Conservation (phyloP, 2,797 vertebrate species). For the Tarsius wallacei region DNA sequence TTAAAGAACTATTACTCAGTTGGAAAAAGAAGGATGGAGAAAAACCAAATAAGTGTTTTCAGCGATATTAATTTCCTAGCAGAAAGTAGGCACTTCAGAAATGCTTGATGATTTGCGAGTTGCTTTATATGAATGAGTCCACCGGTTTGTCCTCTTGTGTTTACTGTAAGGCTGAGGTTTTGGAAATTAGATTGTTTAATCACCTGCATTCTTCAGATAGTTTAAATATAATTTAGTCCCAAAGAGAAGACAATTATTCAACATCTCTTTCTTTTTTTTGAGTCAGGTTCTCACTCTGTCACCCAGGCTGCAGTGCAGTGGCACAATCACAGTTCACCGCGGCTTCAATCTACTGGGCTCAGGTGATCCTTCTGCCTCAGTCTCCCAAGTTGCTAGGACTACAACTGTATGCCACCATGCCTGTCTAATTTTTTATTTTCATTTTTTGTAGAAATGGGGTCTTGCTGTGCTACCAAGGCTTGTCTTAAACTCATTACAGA, state of each 20-base stretch:
- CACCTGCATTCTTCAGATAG: background rate
- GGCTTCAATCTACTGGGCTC: too few species aligned
- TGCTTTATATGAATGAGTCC: background rate
- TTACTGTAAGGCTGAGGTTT: background rate
- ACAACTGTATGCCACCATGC: too few species aligned
- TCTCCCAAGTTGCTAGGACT: too few species aligned
- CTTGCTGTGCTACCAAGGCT: too few species aligned
- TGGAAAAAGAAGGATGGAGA: constrained; percentile 49
- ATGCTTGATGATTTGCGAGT: constrained; percentile 50
- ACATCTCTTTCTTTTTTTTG: background rate
- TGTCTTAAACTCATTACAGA: too few species aligned
- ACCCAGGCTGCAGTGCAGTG: too few species aligned
- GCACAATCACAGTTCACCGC: too few species aligned
- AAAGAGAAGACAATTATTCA: constrained; percentile 3
- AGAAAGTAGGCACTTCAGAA: background rate
- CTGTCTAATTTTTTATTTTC: too few species aligned
- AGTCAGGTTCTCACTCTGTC: too few species aligned
- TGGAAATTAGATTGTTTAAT: constrained; percentile 25
- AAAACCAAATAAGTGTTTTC: constrained; percentile 63
- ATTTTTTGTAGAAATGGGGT: too few species aligned
- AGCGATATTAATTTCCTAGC: constrained; percentile 60
- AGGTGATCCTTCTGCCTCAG: too few species aligned
- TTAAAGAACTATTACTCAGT: constrained; percentile 45
- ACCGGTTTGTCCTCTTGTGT: background rate
- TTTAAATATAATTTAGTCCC: background rate